Evolutionary conservation across 2,113 vertebrate genomes (phyloP).

Genomic region (Alethe diademata): DNA sequence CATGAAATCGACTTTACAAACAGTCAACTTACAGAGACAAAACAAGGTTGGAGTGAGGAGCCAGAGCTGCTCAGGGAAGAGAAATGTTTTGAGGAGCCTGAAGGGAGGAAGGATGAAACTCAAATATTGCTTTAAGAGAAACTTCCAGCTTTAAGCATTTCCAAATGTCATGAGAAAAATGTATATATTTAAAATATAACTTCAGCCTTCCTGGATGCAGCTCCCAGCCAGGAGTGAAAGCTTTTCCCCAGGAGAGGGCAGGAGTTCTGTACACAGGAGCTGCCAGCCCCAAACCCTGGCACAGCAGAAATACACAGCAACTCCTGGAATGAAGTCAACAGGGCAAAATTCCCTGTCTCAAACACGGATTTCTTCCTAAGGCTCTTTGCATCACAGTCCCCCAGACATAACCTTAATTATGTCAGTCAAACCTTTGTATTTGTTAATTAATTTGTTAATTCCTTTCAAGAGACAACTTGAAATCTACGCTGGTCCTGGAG

Average conservation of each 20-base stretch:
- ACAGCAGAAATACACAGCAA: rapidly evolving
- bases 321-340: not conserved
- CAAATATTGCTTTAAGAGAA: not conserved
- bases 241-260: constrained; percentile 13
- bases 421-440: not conserved
- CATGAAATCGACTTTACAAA: not conserved
- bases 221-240: not conserved
- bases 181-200: not conserved
- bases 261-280: not conserved
- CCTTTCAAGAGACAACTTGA: not conserved
- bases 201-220: not conserved
- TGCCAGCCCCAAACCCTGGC: not conserved
- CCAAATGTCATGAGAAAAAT: not conserved
- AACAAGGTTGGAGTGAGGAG: not conserved
- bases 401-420: not conserved
- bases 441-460: not conserved
- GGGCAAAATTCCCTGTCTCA: not conserved
- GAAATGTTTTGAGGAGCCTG: not conserved
- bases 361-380: not conserved
- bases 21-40: not conserved
- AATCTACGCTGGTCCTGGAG: not conserved
- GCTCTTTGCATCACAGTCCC: not conserved
- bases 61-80: not conserved
- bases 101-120: not conserved
- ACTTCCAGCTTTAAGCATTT: not conserved